Evolutionary conservation across 2,888 invertebrate species (phyloP).

Genomic region (Drosophila aldrichi): DNA sequence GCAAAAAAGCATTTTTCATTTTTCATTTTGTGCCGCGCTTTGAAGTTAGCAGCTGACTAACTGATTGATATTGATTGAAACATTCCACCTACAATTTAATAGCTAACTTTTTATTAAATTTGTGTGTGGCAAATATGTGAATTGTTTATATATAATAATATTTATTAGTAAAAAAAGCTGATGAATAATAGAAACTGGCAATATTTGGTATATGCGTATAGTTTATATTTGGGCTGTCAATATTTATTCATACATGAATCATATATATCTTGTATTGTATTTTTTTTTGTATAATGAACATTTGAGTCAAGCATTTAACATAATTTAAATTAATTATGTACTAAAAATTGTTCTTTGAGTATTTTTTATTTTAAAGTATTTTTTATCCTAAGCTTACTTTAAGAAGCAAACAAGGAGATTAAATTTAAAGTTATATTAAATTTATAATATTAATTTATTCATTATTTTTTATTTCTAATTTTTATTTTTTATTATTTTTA

Average conservation of each 20-base stretch:
- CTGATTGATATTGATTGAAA: conserved; percentile 15
- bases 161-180: neutral
- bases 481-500: too few relatives aligned
- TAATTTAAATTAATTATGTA: too few relatives aligned
- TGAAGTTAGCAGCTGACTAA: conserved; percentile 38
- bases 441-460: too few relatives aligned
- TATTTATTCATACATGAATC: too few relatives aligned
- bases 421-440: too few relatives aligned
- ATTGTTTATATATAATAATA: neutral
- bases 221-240: neutral
- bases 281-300: neutral
- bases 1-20: conserved; percentile 8
- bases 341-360: neutral
- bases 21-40: conserved; percentile 34
- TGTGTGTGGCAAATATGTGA: neutral
- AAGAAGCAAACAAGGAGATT: too few relatives aligned
- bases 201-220: neutral
- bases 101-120: neutral
- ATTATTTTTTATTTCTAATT: too few relatives aligned
- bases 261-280: neutral
- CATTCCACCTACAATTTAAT: conserved; percentile 11
- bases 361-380: neutral
- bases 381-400: neutral
- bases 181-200: neutral
- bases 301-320: neutral